Evolutionary conservation across 1,140 invertebrate genomes (phyloP).

Genomic region (Papilio machaon): DNA sequence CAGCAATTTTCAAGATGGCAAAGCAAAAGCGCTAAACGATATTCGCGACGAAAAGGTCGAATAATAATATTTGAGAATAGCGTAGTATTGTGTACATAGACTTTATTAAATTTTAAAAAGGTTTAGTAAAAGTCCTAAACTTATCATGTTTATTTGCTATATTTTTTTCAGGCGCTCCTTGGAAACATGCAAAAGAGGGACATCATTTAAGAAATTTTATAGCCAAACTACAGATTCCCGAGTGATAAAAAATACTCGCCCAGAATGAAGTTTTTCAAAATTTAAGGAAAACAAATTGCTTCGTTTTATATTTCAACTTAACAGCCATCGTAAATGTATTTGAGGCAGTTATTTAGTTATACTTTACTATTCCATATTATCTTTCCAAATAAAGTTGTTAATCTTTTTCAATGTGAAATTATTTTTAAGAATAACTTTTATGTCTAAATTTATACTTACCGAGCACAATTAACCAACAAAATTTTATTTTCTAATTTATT

Average conservation of each 20-base stretch:
- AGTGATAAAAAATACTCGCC: slow-evolving; percentile 43
- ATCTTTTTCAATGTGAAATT: slow-evolving; percentile 10
- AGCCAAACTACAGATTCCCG: slow-evolving; percentile 2
- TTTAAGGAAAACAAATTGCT: not conserved
- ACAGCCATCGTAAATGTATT: not conserved
- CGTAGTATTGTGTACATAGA: no score
- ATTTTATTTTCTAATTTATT: slow-evolving; percentile 49
- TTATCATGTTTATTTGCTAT: not conserved
- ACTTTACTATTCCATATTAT: slow-evolving; percentile 20
- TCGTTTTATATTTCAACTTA: not conserved
- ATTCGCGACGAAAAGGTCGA: no score
- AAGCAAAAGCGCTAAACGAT: no score
- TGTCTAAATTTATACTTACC: slow-evolving; percentile 49
- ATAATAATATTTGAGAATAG: no score
- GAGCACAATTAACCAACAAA: slow-evolving; percentile 74
- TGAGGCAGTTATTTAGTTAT: not conserved
- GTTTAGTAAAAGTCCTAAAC: not conserved
- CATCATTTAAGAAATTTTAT: slow-evolving; percentile 63
- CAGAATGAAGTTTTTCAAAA: slow-evolving; percentile 37
- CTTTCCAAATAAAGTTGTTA: slow-evolving; percentile 20
- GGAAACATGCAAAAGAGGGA: slow-evolving; percentile 74
- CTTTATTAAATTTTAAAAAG: no score
- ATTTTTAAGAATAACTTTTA: slow-evolving; percentile 19
- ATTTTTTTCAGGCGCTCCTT: slow-evolving; percentile 72
- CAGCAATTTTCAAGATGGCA: no score